Evolutionary conservation across 2,888 invertebrate genomes (phyloP).

Genomic region (Empis livida): DNA sequence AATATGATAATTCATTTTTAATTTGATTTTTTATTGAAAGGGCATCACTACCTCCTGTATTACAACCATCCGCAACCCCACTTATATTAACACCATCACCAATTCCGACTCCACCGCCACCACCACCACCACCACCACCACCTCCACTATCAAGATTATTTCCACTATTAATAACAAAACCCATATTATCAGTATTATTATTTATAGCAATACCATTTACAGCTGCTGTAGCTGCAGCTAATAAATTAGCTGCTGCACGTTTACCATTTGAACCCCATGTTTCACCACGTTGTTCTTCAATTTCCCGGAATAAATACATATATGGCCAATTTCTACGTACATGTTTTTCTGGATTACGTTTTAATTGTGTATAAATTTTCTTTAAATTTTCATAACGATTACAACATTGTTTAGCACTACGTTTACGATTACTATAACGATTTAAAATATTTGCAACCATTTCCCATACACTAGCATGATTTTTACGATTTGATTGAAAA

Average conservation of each 20-base stretch:
- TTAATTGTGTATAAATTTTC: conserved; percentile 34
- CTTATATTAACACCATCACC: neutral
- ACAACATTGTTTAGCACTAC: conserved; percentile 33
- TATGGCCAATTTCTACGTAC: conserved; percentile 33
- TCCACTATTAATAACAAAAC: neutral
- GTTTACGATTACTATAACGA: conserved; percentile 30
- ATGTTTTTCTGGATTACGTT: conserved; percentile 34
- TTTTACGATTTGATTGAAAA: conserved; percentile 35
- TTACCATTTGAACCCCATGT: conserved; percentile 33
- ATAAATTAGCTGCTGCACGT: conserved; percentile 11
- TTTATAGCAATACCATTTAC: too few species aligned
- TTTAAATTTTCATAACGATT: conserved; percentile 35
- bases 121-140: neutral
- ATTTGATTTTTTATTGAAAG: conserved; percentile 22
- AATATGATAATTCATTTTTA: conserved; percentile 32
- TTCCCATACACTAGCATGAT: conserved; percentile 36
- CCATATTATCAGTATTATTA: too few species aligned
- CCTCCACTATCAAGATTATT: neutral
- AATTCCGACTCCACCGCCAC: neutral
- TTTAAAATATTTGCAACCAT: conserved; percentile 35
- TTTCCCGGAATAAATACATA: conserved; percentile 34
- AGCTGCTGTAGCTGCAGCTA: neutral
- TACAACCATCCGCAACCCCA: neutral
- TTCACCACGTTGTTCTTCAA: conserved; percentile 34
- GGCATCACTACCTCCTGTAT: neutral